phyloP scores from a whole-genome alignment of 2,797 vertebrate genomes.

The Brotula barbata region DNA sequence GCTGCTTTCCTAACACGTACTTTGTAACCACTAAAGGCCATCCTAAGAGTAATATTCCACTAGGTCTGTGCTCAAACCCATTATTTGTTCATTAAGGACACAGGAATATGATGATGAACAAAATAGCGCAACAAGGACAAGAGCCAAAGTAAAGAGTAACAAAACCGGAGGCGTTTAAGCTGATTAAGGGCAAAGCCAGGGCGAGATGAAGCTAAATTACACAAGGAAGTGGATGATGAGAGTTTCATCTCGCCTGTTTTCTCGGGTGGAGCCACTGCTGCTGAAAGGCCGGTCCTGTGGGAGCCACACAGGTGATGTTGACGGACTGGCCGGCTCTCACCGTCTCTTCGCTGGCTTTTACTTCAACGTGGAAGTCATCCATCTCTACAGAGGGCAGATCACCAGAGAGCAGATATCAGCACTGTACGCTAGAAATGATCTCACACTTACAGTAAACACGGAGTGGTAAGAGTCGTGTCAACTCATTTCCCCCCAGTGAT shows the following conservation, averaged over 20 bases:
- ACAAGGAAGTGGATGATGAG: background rate
- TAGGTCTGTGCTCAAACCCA: slow-evolving; percentile 55
- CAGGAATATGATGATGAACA: slow-evolving; percentile 40
- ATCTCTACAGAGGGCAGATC: slow-evolving; percentile 58
- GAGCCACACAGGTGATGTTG: slow-evolving; percentile 84
- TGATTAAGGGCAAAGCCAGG: slow-evolving; percentile 16
- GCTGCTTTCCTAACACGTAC: slow-evolving; percentile 51
- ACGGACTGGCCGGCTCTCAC: slow-evolving; percentile 87
- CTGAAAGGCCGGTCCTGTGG: slow-evolving; percentile 79
- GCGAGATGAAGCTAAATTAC: slow-evolving; percentile 5
- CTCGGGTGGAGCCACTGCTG: slow-evolving; percentile 92
- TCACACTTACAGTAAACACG: slow-evolving; percentile 25
- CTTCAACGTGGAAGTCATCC: slow-evolving; percentile 82
- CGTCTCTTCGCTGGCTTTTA: slow-evolving; percentile 83
- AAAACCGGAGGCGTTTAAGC: slow-evolving; percentile 2
- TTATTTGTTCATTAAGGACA: slow-evolving; percentile 59
- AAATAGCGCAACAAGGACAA: slow-evolving; percentile 24
- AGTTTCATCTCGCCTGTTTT: slow-evolving; percentile 80
- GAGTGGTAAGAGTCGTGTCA: slow-evolving; percentile 52
- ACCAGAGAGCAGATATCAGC: slow-evolving; percentile 47
- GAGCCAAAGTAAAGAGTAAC: background rate
- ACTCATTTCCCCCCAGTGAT: slow-evolving; percentile 52
- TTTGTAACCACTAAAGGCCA: slow-evolving; percentile 49
- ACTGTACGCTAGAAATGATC: slow-evolving; percentile 18
- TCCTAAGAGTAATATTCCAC: slow-evolving; percentile 51